phyloP scores from a whole-genome alignment of 1,140 invertebrate species.

The Dreissena rostriformis region DNA sequence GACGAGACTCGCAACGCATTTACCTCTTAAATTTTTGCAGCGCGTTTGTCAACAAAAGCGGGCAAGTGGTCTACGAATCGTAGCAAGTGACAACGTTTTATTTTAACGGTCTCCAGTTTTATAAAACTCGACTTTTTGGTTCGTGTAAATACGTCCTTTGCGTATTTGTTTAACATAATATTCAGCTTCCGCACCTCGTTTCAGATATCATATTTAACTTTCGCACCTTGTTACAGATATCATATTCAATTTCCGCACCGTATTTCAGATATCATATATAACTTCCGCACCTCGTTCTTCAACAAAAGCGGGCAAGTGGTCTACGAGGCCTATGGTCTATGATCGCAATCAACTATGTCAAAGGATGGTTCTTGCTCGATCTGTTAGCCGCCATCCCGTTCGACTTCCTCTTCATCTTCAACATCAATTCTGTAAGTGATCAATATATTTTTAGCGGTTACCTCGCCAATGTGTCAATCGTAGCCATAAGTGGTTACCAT shows the following conservation, averaged over 20 bases:
- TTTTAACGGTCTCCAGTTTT: too few species aligned
- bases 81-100: too few species aligned
- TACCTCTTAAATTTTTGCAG: slow-evolving; percentile 81
- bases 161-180: slow-evolving; percentile 4
- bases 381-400: slow-evolving; percentile 80
- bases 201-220: slow-evolving; percentile 81
- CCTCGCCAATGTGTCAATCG: slow-evolving; percentile 74
- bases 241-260: slow-evolving; percentile 79
- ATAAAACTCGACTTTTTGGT: too few species aligned
- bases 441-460: slow-evolving; percentile 74
- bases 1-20: too few species aligned
- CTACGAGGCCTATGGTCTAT: slow-evolving; percentile 77
- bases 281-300: slow-evolving; percentile 81
- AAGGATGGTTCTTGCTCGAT: slow-evolving; percentile 78
- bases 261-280: slow-evolving; percentile 80
- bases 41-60: slow-evolving; percentile 79
- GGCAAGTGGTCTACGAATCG: slow-evolving; percentile 11
- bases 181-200: too few species aligned
- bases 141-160: too few species aligned
- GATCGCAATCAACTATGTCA: slow-evolving; percentile 78
- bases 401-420: slow-evolving; percentile 78
- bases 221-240: slow-evolving; percentile 80
- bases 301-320: slow-evolving; percentile 80
- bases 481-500: slow-evolving; percentile 76
- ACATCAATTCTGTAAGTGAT: slow-evolving; percentile 76